Evolutionary conservation across 2,888 invertebrate genomes (phyloP), one percentile per base, ranked within the genome.

Genomic region (Epinotia nisella): DNA sequence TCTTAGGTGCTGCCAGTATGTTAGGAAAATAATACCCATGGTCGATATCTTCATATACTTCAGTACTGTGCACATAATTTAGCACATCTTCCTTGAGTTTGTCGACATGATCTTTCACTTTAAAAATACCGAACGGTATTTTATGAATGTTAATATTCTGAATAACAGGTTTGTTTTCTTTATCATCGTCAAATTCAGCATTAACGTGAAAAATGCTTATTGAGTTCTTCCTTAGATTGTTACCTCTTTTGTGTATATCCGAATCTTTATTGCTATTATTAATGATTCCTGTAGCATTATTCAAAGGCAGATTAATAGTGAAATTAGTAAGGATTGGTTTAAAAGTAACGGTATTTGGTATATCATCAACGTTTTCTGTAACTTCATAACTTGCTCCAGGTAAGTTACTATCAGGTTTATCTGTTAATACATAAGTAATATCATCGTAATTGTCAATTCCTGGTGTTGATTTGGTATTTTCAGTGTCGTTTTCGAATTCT

Each of bases 281-380:
- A 29, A 74, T 75, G 67, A 71, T 65, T 10, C 71, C 55, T 45
- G 79, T 77, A 5, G 78, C 86, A 10, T 80, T 74, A 41, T 89
- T 88, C 2, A 88, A 49, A 45, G 84, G 86, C 74, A 59, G 79
- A 0, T 61, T 41, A 5, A 83, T 61, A 3, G 82, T 82, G 53
- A 80, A 89, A 45, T 85, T 85, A 2, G 82, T 49, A 0, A 85
- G 19, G 1, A 90, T 80, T 1, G 88, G 86, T 3, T 81, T 62
- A 70, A 72, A 64, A 1, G 80, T 80, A 19, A 82, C 80, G 3
- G 83, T 76, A 62, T 91, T 86, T 0, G 91, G 90, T 51, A 90
- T 76, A 61, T 92, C 92, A 2, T 81, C 75, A 1, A 90, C 78
- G 5, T 83, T 80, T 79, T 92, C 92, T 29, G 87, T 87, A 0